phyloP scores from a whole-genome alignment of 1,140 invertebrate genomes.

The Hyles euphorbiae region DNA sequence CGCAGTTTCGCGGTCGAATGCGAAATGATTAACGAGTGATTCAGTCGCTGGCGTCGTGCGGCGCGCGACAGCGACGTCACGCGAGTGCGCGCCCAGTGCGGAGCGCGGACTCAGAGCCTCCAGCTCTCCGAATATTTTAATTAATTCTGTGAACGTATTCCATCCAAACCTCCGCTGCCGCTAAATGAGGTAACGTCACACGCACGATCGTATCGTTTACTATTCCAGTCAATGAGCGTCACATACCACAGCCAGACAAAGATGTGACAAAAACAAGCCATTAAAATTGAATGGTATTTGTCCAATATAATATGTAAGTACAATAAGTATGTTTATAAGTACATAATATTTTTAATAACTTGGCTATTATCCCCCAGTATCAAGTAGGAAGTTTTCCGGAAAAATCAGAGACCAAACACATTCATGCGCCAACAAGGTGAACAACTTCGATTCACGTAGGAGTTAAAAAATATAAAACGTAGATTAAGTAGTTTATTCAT shows the following conservation, averaged over 20 bases:
- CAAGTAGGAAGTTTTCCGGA: no score
- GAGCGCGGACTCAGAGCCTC: background rate
- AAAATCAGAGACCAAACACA: no score
- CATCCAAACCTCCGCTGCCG: slow-evolving; percentile 32
- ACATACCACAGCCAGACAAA: background rate
- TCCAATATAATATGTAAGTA: no score
- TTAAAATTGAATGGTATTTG: no score
- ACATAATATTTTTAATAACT: no score
- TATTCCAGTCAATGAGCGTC: slow-evolving; percentile 17
- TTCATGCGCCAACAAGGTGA: no score
- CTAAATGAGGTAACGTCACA: slow-evolving; percentile 33
- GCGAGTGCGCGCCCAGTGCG: background rate
- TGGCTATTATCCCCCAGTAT: no score
- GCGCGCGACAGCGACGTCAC: slow-evolving; percentile 2
- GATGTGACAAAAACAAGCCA: no score
- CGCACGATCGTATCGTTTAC: slow-evolving; percentile 17
- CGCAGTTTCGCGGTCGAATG: slow-evolving; percentile 47
- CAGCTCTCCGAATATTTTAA: slow-evolving; percentile 26
- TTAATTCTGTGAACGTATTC: slow-evolving; percentile 58
- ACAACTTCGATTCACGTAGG: no score
- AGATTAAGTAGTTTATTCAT: no score
- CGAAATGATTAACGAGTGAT: slow-evolving; percentile 43
- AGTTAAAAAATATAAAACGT: no score
- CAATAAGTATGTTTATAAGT: no score
- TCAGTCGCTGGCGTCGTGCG: slow-evolving; percentile 28